phyloP scores from a whole-genome alignment of 1,140 invertebrate species.

The Drosophila punjabiensis region DNA sequence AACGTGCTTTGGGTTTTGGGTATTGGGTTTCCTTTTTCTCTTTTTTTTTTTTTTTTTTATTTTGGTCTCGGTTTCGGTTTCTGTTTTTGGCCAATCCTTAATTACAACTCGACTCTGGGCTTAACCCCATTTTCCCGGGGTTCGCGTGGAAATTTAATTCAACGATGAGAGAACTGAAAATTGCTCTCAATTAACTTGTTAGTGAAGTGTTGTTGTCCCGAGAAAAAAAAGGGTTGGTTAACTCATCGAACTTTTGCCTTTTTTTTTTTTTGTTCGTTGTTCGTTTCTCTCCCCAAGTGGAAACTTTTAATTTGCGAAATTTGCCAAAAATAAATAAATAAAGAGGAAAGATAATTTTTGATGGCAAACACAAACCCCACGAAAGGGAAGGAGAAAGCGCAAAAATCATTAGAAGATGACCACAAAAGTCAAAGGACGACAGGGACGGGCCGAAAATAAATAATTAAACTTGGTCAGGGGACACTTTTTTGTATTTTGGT shows the following conservation, averaged over 20 bases:
- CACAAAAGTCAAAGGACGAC: constrained; percentile 6
- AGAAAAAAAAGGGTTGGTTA: constrained; percentile 38
- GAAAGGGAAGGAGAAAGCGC: neutral
- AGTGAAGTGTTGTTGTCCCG: constrained; percentile 28
- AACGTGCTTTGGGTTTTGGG: constrained; percentile 39
- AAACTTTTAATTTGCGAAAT: constrained; percentile 74
- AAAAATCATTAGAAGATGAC: constrained; percentile 32
- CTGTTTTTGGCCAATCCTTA: constrained; percentile 19
- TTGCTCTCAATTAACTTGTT: constrained; percentile 68
- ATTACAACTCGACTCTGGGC: constrained; percentile 21
- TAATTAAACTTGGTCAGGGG: constrained; percentile 51
- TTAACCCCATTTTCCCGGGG: constrained; percentile 13
- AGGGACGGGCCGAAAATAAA: constrained; percentile 18
- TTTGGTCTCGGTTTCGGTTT: constrained; percentile 7
- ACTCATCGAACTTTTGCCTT: constrained; percentile 25
- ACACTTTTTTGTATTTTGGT: neutral
- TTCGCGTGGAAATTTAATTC: constrained; percentile 40
- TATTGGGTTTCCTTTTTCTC: constrained; percentile 21
- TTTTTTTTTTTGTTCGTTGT: neutral
- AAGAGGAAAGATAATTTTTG: constrained; percentile 31
- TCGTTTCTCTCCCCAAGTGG: neutral
- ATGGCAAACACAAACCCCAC: constrained; percentile 22
- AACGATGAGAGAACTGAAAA: constrained; percentile 58
- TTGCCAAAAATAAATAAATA: constrained; percentile 17
- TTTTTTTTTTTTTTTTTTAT: neutral